These are phyloP conservation scores for Zelleria hepariella DNA, from an alignment of 2,888 invertebrate genomes.

Conservation along the genomic window DNA sequence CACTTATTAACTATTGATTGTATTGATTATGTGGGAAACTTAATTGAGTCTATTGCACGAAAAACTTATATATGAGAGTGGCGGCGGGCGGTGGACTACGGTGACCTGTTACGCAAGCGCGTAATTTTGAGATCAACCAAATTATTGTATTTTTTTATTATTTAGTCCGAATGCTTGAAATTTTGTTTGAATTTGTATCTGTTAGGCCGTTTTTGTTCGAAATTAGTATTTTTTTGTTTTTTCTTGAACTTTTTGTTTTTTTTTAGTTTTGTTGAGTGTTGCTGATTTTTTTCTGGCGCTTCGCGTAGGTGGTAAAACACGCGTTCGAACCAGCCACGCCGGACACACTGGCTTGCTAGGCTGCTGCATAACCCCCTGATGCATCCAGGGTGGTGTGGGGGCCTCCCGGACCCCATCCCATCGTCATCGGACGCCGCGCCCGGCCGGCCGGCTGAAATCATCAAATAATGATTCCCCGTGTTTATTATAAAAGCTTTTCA, in stretches of 20 bases:
- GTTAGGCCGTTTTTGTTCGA: conserved; percentile 36
- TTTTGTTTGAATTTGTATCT: conserved; percentile 27
- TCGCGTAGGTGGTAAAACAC: conserved; percentile 68
- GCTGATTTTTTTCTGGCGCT: conserved; percentile 44
- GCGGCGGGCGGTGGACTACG: conserved; percentile 49
- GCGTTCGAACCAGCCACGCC: conserved; percentile 63
- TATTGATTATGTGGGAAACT: conserved; percentile 55
- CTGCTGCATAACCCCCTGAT: conserved; percentile 40
- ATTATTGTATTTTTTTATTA: conserved; percentile 44
- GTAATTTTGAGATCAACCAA: conserved; percentile 30
- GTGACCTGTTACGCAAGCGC: conserved; percentile 59
- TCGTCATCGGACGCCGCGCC: conserved; percentile 53
- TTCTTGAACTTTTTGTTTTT: conserved; percentile 22
- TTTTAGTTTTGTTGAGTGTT: conserved; percentile 32
- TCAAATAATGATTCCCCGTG: conserved; percentile 70
- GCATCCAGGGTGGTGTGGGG: conserved; percentile 35
- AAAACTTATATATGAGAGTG: conserved; percentile 63
- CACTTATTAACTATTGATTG: conserved; percentile 60
- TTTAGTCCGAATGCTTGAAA: conserved; percentile 42
- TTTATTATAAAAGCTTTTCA: conserved; percentile 53
- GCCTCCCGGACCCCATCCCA: conserved; percentile 31
- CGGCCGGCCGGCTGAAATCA: conserved; percentile 44
- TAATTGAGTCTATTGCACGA: conserved; percentile 65
- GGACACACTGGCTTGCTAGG: conserved; percentile 65
- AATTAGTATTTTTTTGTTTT: conserved; percentile 18